Conservation (phyloP, 2,888 invertebrate genomes). For the Drosophila vallismaia region DNA sequence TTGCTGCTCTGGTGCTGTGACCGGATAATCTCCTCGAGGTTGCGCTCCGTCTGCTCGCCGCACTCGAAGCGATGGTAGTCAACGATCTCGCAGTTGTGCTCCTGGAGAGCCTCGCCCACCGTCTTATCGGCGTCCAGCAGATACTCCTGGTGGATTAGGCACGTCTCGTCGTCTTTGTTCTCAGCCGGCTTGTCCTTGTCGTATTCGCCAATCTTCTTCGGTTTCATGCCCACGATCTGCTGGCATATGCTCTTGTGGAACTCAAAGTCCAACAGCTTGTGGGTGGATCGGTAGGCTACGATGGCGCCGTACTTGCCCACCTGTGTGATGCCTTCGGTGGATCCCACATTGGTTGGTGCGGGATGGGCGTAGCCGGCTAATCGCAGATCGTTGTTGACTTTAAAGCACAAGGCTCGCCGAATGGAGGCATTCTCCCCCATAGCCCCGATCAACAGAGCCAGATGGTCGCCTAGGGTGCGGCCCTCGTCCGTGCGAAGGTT, state of each 20-base stretch:
- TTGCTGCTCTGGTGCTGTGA: slow-evolving; percentile 70
- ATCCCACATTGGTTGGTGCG: slow-evolving; percentile 84
- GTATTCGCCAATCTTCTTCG: slow-evolving; percentile 89
- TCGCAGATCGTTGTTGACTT: slow-evolving; percentile 85
- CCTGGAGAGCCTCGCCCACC: slow-evolving; percentile 89
- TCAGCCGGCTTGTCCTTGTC: slow-evolving; percentile 86
- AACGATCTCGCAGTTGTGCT: slow-evolving; percentile 87
- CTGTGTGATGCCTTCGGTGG: slow-evolving; percentile 84
- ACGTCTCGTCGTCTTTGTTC: slow-evolving; percentile 90
- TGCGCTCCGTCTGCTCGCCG: slow-evolving; percentile 86
- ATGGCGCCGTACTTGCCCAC: slow-evolving; percentile 94
- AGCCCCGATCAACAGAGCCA: slow-evolving; percentile 93
- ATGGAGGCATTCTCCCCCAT: slow-evolving; percentile 96
- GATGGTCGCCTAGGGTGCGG: slow-evolving; percentile 90
- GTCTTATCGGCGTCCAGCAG: slow-evolving; percentile 90
- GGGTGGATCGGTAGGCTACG: slow-evolving; percentile 87
- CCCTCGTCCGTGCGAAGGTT: slow-evolving; percentile 87
- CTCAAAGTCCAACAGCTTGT: slow-evolving; percentile 84
- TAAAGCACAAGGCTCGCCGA: slow-evolving; percentile 91
- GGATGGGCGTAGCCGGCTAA: slow-evolving; percentile 92
- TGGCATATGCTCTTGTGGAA: slow-evolving; percentile 92
- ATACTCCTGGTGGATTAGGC: slow-evolving; percentile 94
- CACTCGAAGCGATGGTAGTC: slow-evolving; percentile 95
- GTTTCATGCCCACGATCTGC: slow-evolving; percentile 96
- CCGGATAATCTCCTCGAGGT: slow-evolving; percentile 66